phyloP scores from a whole-genome alignment of 2,888 invertebrate species.

The Cephus sareptanus region DNA sequence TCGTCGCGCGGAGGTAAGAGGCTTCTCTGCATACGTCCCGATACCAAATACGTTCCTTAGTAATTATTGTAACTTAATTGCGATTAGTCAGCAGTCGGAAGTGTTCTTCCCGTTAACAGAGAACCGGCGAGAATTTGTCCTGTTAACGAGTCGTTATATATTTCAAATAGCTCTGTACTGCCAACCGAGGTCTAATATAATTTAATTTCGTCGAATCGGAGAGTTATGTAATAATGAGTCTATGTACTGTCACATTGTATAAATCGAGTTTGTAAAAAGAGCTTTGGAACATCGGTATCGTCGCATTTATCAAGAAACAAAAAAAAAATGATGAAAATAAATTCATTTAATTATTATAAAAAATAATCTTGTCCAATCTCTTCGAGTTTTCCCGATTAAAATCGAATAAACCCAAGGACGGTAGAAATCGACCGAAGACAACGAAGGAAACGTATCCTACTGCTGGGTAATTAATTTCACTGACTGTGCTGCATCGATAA shows the following conservation, averaged over 20 bases:
- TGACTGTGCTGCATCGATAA: neutral
- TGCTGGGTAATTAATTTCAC: neutral
- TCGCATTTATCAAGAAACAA: neutral
- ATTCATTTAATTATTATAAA: slow-evolving; percentile 7
- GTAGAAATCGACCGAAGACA: neutral
- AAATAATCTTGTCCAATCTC: neutral
- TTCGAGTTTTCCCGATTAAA: neutral
- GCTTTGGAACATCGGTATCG: neutral
- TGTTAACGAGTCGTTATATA: slow-evolving; percentile 3
- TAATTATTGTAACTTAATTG: slow-evolving; percentile 3
- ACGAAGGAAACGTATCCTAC: neutral
- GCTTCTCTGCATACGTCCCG: neutral
- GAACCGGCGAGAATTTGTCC: neutral
- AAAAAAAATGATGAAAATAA: neutral
- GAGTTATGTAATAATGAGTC: neutral
- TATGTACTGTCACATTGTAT: neutral
- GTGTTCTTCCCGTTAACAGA: neutral
- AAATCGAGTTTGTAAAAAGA: neutral
- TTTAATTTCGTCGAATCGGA: neutral
- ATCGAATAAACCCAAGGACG: neutral
- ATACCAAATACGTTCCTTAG: slow-evolving; percentile 9
- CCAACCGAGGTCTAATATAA: neutral
- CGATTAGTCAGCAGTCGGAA: slow-evolving; percentile 14
- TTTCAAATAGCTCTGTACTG: slow-evolving; percentile 15
- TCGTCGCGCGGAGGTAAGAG: neutral